These are phyloP conservation scores for Cuniculus paca DNA, from an alignment of 2,797 vertebrate genomes.

Conservation along the genomic window DNA sequence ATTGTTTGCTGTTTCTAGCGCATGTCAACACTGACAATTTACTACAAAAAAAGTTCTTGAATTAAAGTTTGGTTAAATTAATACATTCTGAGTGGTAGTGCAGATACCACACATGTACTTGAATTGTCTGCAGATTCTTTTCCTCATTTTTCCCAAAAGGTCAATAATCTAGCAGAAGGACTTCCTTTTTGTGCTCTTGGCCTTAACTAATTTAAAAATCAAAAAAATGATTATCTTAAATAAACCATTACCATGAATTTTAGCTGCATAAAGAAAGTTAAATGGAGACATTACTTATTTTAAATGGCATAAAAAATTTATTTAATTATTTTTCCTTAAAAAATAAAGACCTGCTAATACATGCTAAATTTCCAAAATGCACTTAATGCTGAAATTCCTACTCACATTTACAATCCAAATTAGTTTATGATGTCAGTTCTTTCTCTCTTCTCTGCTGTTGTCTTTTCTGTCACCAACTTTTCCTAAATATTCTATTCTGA, in stretches of 20 bases:
- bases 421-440: neutral
- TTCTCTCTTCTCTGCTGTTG: neutral
- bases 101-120: slow-evolving; percentile 5
- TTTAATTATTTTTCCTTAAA: slow-evolving; percentile 52
- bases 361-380: neutral
- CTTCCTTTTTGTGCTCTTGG: neutral
- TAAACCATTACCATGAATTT: slow-evolving; percentile 26
- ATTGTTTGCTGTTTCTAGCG: neutral
- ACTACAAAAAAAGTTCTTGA: neutral
- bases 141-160: slow-evolving; percentile 49
- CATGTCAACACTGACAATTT: neutral
- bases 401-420: slow-evolving; percentile 37
- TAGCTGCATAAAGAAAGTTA: slow-evolving; percentile 40
- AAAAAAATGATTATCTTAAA: neutral
- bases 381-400: slow-evolving; percentile 7
- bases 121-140: slow-evolving; percentile 27
- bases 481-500: slow-evolving; percentile 27
- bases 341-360: neutral
- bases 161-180: neutral
- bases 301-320: slow-evolving; percentile 9
- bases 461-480: neutral
- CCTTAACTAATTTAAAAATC: slow-evolving; percentile 36
- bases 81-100: neutral
- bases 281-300: neutral
- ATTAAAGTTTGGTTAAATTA: slow-evolving; percentile 27